These are phyloP conservation scores for Crypturellus undulatus DNA, from an alignment of 2,113 vertebrate species.

Conservation along the genomic window DNA sequence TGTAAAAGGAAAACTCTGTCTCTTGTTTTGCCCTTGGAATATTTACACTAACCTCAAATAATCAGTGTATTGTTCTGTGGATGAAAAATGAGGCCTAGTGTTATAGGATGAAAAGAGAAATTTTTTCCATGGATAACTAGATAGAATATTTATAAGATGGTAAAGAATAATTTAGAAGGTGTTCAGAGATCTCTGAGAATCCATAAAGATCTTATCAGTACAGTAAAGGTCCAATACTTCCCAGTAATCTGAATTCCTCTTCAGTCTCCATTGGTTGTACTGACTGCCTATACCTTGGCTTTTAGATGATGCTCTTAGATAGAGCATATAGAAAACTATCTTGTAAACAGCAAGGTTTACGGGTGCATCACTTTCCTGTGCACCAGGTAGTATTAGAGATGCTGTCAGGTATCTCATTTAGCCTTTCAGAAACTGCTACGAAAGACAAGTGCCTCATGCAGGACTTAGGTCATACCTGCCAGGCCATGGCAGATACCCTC, in stretches of 20 bases:
- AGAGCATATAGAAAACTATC: background rate
- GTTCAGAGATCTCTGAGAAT: background rate
- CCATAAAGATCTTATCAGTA: background rate
- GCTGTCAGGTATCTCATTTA: fast-evolving
- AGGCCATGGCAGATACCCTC: background rate
- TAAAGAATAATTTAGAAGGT: background rate
- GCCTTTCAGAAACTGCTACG: background rate
- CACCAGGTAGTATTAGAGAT: background rate
- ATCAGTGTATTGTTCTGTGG: background rate
- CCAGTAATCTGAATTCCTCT: background rate
- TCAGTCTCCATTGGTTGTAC: background rate
- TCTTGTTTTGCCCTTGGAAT: background rate
- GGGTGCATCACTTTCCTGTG: background rate
- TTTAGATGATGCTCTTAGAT: background rate
- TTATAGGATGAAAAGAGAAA: background rate
- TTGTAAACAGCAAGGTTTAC: background rate
- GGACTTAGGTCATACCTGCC: background rate
- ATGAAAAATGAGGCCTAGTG: background rate
- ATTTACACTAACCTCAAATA: background rate
- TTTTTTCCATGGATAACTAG: background rate
- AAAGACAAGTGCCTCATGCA: fast-evolving
- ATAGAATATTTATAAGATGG: background rate
- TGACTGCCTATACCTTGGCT: background rate
- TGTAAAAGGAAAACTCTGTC: background rate
- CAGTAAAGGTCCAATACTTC: background rate